Percentiles rank a stretch among this genome's conserved stretches.
Evolutionary conservation across 2,113 vertebrate genomes (phyloP).

Genomic region (Phrynosoma platyrhinos): DNA sequence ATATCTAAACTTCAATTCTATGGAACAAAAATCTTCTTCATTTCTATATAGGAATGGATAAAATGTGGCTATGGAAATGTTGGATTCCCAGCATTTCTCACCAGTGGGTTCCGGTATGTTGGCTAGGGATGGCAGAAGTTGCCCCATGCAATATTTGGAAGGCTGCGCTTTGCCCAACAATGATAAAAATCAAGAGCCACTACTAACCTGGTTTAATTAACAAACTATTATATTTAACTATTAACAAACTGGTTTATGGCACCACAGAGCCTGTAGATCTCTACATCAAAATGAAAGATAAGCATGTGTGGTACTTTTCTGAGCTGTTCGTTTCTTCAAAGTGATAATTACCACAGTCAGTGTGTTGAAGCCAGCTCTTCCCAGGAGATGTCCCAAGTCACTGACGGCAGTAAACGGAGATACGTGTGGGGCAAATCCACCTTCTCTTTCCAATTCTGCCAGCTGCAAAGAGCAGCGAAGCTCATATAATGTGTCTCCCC

Average conservation of each 20-base stretch:
- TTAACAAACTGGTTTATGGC: neutral
- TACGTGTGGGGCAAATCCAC: conserved; percentile 91
- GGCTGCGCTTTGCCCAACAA: no score
- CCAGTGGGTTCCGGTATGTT: no score
- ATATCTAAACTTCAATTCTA: neutral
- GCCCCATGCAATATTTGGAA: no score
- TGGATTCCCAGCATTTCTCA: no score
- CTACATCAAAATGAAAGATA: neutral
- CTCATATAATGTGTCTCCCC: conserved; percentile 92
- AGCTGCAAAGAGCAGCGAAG: conserved; percentile 95
- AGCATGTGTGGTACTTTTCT: neutral
- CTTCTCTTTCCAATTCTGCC: conserved; percentile 92
- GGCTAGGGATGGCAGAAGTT: no score
- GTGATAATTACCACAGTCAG: conserved; percentile 89
- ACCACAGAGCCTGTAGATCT: neutral
- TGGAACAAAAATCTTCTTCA: neutral
- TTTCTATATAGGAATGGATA: neutral
- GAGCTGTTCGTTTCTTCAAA: neutral
- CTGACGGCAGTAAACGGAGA: conserved; percentile 91
- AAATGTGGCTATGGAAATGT: no score
- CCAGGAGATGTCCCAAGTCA: conserved; percentile 91
- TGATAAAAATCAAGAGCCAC: neutral
- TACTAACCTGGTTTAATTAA: neutral
- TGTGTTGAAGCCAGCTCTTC: conserved; percentile 91
- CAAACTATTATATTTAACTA: no score